phyloP scores from a whole-genome alignment of 35 echinoderm and acorn worm genomes.

The Eucidaris tribuloides region DNA sequence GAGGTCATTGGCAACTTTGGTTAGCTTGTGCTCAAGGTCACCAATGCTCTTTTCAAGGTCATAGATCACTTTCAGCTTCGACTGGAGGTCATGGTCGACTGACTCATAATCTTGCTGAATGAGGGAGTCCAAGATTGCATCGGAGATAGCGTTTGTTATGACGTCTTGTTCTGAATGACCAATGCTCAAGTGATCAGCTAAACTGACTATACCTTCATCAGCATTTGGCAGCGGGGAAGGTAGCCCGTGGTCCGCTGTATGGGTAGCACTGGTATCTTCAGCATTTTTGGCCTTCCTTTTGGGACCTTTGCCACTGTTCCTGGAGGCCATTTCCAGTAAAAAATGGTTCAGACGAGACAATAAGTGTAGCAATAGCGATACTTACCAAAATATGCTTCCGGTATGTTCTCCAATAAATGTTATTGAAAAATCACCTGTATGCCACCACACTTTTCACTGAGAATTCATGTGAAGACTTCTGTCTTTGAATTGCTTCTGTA shows the following conservation, averaged over 20 bases:
- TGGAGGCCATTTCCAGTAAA: slow-evolving; percentile 4
- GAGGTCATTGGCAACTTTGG: background rate
- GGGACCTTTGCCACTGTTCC: background rate
- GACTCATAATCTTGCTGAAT: background rate
- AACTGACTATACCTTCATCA: background rate
- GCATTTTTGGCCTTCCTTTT: background rate
- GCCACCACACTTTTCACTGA: no score
- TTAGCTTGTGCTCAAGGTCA: background rate
- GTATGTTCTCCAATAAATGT: no score
- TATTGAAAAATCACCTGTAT: no score
- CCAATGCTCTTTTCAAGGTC: background rate
- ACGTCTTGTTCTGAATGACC: background rate
- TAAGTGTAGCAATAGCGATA: no score
- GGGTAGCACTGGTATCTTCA: background rate
- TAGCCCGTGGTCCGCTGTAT: background rate
- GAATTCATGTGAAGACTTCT: no score
- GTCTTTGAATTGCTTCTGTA: no score
- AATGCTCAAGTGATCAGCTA: background rate
- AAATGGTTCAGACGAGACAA: no score
- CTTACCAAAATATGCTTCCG: no score
- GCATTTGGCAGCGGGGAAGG: no score
- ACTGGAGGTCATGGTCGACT: background rate
- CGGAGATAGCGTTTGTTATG: background rate
- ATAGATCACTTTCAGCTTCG: background rate
- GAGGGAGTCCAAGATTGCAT: background rate